Evolutionary conservation across 1,140 invertebrate species (phyloP).

Genomic region (Euura lappo): DNA sequence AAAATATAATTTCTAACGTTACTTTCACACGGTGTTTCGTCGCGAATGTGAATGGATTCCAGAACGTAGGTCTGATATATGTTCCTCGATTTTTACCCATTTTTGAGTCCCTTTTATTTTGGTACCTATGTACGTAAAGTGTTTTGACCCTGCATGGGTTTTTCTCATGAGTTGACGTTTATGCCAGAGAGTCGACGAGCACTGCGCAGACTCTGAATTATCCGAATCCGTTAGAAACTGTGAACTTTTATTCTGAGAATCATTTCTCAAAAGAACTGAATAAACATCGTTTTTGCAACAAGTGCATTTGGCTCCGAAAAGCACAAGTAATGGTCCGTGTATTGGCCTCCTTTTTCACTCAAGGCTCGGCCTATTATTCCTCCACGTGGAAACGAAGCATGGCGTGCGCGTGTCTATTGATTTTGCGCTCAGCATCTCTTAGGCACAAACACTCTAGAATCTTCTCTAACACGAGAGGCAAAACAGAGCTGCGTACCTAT

Average conservation of each 20-base stretch:
- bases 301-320: too few species aligned
- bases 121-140: too few species aligned
- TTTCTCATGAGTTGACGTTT: background rate
- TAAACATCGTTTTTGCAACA: too few species aligned
- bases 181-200: background rate
- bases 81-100: too few species aligned
- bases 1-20: background rate
- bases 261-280: too few species aligned
- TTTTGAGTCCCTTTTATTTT: too few species aligned
- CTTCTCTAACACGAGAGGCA: background rate
- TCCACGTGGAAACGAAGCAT: conserved; percentile 37
- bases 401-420: conserved; percentile 44
- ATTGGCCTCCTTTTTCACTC: too few species aligned
- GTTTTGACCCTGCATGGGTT: background rate
- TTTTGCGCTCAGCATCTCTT: conserved; percentile 46
- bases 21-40: too few species aligned
- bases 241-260: background rate
- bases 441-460: background rate
- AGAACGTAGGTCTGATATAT: too few species aligned
- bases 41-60: too few species aligned
- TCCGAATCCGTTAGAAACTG: background rate
- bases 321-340: too few species aligned
- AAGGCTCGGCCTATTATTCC: background rate
- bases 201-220: background rate
- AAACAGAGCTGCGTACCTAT: too few species aligned